Evolutionary conservation across 2,113 vertebrate genomes (phyloP), one percentile per base, ranked within the genome.

Genomic region (Eublepharis macularius): DNA sequence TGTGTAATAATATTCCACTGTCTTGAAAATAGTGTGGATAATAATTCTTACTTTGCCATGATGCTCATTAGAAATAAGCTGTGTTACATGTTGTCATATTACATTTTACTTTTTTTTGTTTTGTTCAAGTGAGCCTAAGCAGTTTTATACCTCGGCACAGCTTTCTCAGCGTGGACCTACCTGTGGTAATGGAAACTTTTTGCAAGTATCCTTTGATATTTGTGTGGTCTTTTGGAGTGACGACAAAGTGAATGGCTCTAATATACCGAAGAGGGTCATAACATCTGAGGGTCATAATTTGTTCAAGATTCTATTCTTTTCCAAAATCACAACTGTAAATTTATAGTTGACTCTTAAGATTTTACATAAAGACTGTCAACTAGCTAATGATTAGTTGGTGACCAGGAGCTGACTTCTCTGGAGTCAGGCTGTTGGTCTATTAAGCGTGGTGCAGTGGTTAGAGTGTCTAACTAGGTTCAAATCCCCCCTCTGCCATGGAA

Each of bases 171-270:
- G 95, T 98, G 17, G 97, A 98, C 83, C 95, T 99, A 82, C 99
- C 99, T 82, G 96, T 98, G 91, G 95, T 99, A 91, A 91, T 99
- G 93, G 99, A 99, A 90, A 99, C 98, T 2, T 98, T 99, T 96
- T 98, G 98, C 97, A 99, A 99, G 98, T 99, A 99, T 99, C 98
- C 98, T 99, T 98, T 95, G 75, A 82, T 76, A 29, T 93, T 12
- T 84, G 49, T 87, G 51, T 87, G 21, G 84, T 90, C 60, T 86
- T 91, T 93, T 69, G 84, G 88, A 78, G 26, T 81, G 90, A 90
- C 68, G 84, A 86, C 1, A 7, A 11, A 83, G 17, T 8, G 10
- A 21, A 9, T 63, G 75, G 66, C 47, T 32, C 29, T 57, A 17
- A 68, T 39, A 6, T 14, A 36, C 8, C n/a, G 17, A 19, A 54